Evolutionary conservation across 2,113 vertebrate genomes (phyloP), one percentile per base, ranked within the genome.

Genomic region (Vulpes vulpes): DNA sequence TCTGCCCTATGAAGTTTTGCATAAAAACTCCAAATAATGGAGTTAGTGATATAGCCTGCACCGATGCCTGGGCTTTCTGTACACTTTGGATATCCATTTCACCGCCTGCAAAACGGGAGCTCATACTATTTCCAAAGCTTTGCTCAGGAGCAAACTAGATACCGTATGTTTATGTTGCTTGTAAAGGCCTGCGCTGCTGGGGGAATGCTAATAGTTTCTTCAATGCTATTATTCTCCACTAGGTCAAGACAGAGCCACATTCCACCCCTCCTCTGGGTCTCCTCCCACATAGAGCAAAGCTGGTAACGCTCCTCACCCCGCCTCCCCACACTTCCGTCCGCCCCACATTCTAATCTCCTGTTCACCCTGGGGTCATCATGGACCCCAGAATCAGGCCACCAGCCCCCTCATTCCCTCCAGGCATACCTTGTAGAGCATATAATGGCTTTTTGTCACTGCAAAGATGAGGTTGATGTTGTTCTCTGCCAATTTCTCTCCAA

Each of bases 381-480:
- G 62, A 8, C 57, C 16, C 51, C n/a, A 5, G 82, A 51, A 20
- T 43, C 43, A 73, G 27, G 30, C n/a, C 43, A 19, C 35, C 11
- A 38, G 57, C 16, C 32, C 80, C 62, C 53, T n/a, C 2, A 3
- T 11, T 57, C 71, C 89, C 53, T 43, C 25, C 51, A 43, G 0
- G 1, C 14, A 22, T 98, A 99, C 99, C 99, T 99, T 99, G 97
- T 99, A 99, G 95, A 99, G 99, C 55, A 99, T 97, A 9, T 99
- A 99, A 60, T 99, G 99, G 57, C 97, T 99, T 98, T 99, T 99
- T 0, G 99, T 99, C 84, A 99, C 99, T 0, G 99, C 99, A 0
- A 99, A 99, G 98, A 99, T 99, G 69, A 99, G 99, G 94, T 99
- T 99, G 98, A 99, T 99, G 98, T 99, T 99, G 97, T 99, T 99